A percentile compares a stretch with the other conserved stretches of the same genome.
Evolutionary conservation across 2,888 invertebrate genomes (phyloP).

Genomic region (Chironomus riparius): DNA sequence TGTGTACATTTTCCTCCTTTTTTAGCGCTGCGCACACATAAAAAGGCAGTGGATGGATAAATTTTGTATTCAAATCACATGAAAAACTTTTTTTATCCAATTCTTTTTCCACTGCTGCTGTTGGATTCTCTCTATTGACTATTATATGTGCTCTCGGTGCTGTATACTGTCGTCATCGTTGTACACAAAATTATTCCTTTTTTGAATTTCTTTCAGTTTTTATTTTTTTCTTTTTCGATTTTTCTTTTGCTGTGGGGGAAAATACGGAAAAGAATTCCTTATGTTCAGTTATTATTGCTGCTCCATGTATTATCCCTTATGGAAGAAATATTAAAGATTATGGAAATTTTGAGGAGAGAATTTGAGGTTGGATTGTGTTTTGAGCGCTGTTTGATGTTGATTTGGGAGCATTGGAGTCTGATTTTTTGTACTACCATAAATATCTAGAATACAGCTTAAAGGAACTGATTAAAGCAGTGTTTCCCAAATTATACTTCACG

Average conservation of each 20-base stretch:
- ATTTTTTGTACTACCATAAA: too few species aligned
- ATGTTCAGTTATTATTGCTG: background rate
- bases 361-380: too few species aligned
- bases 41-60: background rate
- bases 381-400: too few species aligned
- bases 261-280: too few species aligned
- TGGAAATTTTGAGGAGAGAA: too few species aligned
- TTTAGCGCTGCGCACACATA: background rate
- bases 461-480: too few species aligned
- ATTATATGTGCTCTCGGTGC: background rate
- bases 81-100: conserved; percentile 24
- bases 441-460: too few species aligned
- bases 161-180: background rate
- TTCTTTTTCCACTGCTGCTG: conserved; percentile 2
- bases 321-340: background rate
- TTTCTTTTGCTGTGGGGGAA: too few species aligned
- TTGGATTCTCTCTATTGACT: background rate
- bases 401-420: too few species aligned
- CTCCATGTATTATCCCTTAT: conserved; percentile 14
- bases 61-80: conserved; percentile 27
- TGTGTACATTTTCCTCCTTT: background rate
- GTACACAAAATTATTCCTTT: background rate
- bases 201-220: background rate
- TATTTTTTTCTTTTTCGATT: too few species aligned
- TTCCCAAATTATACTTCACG: too few species aligned